Percentiles rank a stretch among this genome's conserved stretches.
phyloP scores from a whole-genome alignment of 1,140 invertebrate species.

The Zaprionus lachaisei region DNA sequence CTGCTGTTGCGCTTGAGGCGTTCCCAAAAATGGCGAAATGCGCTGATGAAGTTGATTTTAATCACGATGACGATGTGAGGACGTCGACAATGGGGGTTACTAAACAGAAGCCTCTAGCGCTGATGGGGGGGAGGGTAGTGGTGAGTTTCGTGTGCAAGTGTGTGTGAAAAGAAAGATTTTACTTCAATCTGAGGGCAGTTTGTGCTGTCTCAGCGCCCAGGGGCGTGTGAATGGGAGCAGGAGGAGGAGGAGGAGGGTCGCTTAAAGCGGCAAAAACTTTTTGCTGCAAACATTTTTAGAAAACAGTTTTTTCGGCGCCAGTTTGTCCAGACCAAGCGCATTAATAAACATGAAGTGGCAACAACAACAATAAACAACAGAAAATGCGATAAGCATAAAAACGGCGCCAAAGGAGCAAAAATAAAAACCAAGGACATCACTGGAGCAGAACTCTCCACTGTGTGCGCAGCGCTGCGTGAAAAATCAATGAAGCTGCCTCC shows the following conservation, averaged over 20 bases:
- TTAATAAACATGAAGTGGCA: conserved; percentile 47
- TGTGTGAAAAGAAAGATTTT: conserved; percentile 5
- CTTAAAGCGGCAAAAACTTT: conserved; percentile 22
- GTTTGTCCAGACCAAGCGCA: conserved; percentile 30
- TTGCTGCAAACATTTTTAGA: conserved; percentile 13
- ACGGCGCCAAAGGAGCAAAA: conserved; percentile 56
- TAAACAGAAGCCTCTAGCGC: conserved; percentile 9
- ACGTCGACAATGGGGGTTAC: conserved; percentile 17
- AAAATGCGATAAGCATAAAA: conserved; percentile 4
- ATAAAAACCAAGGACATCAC: conserved; percentile 70
- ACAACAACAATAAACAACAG: conserved; percentile 41
- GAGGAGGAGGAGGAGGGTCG: not conserved
- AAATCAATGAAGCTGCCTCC: conserved; percentile 69
- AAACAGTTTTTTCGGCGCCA: conserved; percentile 35
- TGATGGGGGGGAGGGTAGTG: too few relatives aligned
- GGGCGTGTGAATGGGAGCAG: not conserved
- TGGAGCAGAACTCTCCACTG: conserved; percentile 22
- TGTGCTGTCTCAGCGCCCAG: conserved; percentile 10
- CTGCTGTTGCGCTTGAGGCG: conserved; percentile 47
- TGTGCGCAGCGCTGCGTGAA: conserved; percentile 60
- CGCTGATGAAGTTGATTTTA: conserved; percentile 58
- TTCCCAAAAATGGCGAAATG: conserved; percentile 47
- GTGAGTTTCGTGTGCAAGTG: conserved; percentile 5
- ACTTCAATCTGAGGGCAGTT: conserved; percentile 11
- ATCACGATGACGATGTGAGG: conserved; percentile 36